A percentile compares a stretch with the other conserved stretches of the same genome.
phyloP scores from a whole-genome alignment of 2,797 vertebrate genomes.

The Rhinoraja longicauda region DNA sequence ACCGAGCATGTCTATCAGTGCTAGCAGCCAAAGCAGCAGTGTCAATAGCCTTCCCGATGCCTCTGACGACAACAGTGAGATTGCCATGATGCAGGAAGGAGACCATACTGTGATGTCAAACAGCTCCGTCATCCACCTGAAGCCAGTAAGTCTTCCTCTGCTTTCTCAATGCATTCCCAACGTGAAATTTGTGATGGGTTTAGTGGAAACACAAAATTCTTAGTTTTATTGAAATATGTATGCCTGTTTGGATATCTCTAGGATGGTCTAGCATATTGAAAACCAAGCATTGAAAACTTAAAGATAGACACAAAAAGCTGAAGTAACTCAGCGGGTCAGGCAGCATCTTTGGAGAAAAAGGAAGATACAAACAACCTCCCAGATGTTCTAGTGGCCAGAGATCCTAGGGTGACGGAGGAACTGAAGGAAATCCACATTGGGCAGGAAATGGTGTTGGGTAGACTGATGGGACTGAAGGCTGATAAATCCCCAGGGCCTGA shows the following conservation, averaged over 20 bases:
- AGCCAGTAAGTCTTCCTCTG: slow-evolving; percentile 67
- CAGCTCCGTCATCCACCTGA: slow-evolving; percentile 91
- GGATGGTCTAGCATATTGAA: background rate
- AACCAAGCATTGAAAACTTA: no score
- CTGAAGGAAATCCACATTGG: no score
- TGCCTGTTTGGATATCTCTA: background rate
- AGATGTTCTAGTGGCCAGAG: no score
- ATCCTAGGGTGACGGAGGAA: no score
- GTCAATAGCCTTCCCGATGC: slow-evolving; percentile 96
- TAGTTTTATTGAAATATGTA: background rate
- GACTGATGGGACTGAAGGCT: no score
- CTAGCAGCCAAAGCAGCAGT: slow-evolving; percentile 98
- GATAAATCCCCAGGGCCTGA: no score
- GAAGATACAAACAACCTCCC: no score
- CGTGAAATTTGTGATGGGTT: background rate
- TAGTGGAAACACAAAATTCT: background rate
- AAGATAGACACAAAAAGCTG: no score
- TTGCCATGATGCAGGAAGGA: slow-evolving; percentile 83
- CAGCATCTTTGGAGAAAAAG: no score
- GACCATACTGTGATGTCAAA: slow-evolving; percentile 98
- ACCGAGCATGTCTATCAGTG: slow-evolving; percentile 98
- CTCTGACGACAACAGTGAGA: slow-evolving; percentile 87
- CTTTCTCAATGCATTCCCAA: background rate
- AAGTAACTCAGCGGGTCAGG: no score
- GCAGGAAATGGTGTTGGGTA: no score